These are phyloP conservation scores for Drosophila mimica DNA, from an alignment of 2,888 invertebrate species.

Conservation along the genomic window DNA sequence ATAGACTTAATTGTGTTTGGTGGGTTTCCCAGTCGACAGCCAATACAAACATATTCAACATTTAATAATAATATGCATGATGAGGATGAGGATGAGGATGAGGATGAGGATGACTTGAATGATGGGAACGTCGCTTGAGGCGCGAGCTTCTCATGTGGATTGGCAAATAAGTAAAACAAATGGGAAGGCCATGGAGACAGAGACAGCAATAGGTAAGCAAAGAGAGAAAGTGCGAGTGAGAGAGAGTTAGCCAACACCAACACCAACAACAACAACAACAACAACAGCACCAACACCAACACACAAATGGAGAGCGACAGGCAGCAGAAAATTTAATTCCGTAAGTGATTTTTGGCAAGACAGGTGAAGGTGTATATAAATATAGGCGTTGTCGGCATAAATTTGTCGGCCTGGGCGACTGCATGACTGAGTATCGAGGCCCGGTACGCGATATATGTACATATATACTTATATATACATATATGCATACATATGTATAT, in stretches of 20 bases:
- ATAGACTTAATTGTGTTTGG: not conserved
- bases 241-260: not conserved
- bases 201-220: not conserved
- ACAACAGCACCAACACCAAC: constrained; percentile 7
- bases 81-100: not conserved
- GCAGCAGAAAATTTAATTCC: constrained; percentile 72
- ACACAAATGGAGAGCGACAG: constrained; percentile 24
- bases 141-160: constrained; percentile 28
- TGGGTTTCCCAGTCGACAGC: not conserved
- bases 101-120: constrained; percentile 4
- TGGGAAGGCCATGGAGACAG: constrained; percentile 23
- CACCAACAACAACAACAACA: constrained; percentile 7
- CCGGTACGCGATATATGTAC: constrained; percentile 2
- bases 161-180: constrained; percentile 25
- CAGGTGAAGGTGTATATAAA: constrained; percentile 75
- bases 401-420: constrained; percentile 53
- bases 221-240: not conserved
- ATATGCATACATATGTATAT: not conserved
- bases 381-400: constrained; percentile 70
- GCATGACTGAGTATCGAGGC: constrained; percentile 11
- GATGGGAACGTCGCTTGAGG: constrained; percentile 24
- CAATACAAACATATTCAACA: constrained; percentile 3
- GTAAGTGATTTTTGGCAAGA: constrained; percentile 73
- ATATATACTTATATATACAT: not conserved
- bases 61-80: constrained; percentile 21